phyloP scores from a whole-genome alignment of 2,797 vertebrate genomes.

The Lagodon rhomboides region DNA sequence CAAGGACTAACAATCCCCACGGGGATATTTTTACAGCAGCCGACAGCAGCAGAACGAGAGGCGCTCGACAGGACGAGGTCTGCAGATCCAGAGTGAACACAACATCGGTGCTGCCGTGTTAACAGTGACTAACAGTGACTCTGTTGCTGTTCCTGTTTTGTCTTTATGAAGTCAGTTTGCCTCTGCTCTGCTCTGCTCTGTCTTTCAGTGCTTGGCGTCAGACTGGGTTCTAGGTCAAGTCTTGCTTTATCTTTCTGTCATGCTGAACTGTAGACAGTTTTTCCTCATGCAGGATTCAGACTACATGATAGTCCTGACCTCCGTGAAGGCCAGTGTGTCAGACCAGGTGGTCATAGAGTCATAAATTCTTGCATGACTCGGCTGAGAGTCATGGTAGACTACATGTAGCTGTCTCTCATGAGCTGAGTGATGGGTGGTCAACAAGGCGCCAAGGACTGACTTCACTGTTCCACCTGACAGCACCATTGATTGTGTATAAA shows the following conservation, averaged over 20 bases:
- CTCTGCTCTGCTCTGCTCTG: neutral
- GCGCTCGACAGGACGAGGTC: conserved; percentile 42
- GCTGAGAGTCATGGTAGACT: neutral
- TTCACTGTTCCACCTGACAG: neutral
- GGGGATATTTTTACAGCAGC: conserved; percentile 52
- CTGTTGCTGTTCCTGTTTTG: conserved; percentile 4
- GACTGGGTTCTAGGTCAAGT: neutral
- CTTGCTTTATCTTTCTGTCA: neutral
- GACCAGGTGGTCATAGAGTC: neutral
- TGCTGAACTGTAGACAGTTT: too few species aligned
- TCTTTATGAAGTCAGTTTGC: conserved; percentile 20
- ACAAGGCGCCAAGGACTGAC: neutral
- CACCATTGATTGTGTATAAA: too few species aligned
- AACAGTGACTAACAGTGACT: conserved; percentile 57
- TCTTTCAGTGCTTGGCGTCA: neutral
- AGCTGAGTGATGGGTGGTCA: neutral
- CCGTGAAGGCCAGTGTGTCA: neutral
- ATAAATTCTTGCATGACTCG: neutral
- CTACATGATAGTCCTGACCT: neutral
- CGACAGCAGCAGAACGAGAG: conserved; percentile 38
- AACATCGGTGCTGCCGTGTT: conserved; percentile 44
- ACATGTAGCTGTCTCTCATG: neutral
- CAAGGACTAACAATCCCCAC: conserved; percentile 54
- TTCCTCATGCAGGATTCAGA: neutral
- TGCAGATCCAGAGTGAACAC: conserved; percentile 50